Evolutionary conservation across 30 jellyfish, hydroid and myxozoan genomes (phyloP).

Genomic region (Mastigias papua): DNA sequence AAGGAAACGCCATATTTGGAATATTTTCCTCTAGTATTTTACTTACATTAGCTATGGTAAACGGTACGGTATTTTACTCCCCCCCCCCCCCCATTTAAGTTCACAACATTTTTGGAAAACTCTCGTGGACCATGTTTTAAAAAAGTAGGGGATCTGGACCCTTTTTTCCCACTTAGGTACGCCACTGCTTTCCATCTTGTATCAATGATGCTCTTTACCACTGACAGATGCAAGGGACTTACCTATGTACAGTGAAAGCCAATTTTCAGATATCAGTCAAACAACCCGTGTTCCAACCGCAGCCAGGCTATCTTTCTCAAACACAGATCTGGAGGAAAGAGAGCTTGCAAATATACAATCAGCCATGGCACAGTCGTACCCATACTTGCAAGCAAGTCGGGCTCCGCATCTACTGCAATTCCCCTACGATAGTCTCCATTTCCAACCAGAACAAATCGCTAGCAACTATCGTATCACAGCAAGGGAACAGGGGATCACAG

Average conservation of each 20-base stretch:
- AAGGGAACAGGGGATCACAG: slow-evolving; percentile 38
- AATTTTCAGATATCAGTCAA: neutral
- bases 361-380: slow-evolving; percentile 57
- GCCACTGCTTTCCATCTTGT: too few species aligned
- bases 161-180: too few species aligned
- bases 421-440: slow-evolving; percentile 55
- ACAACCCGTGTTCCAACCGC: slow-evolving; percentile 34
- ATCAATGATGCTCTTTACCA: neutral
- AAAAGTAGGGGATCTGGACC: too few species aligned
- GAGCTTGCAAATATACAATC: slow-evolving; percentile 66
- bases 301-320: slow-evolving; percentile 75
- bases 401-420: slow-evolving; percentile 30
- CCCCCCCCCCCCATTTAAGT: too few species aligned
- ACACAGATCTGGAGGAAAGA: slow-evolving; percentile 64
- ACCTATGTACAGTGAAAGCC: slow-evolving; percentile 40
- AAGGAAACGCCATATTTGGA: too few species aligned
- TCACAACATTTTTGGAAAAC: too few species aligned
- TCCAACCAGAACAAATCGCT: neutral
- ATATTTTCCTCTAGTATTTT: too few species aligned
- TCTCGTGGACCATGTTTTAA: too few species aligned
- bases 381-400: slow-evolving; percentile 22
- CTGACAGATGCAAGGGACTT: slow-evolving; percentile 38
- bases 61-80: too few species aligned
- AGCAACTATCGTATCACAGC: neutral
- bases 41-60: too few species aligned